Base-by-base conservation (phyloP, 2,888 invertebrate genomes). In the Melipona beecheii region DNA sequence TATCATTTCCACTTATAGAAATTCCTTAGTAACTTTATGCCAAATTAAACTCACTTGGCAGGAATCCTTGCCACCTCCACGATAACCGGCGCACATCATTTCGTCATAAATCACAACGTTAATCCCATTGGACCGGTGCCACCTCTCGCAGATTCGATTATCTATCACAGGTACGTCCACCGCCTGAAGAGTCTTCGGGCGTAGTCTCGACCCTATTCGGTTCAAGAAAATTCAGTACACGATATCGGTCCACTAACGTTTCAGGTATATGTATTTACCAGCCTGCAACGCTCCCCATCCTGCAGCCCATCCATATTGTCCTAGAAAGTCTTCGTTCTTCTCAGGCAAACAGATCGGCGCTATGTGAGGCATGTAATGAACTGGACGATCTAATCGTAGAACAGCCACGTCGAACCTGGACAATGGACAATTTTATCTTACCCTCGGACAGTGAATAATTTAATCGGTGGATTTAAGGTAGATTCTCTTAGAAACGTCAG, bases 131-230 rank as follows among this genome's bases (percentile, higher is more conserved):
- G 96, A 96, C 83, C 96, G 95, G 92, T 97, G 97, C 97, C 97
- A 97, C 78, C 96, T 92, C 93, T 97, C 97, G 93, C 96, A 97
- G 84, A 96, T 95, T 81, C 98, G 95, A 93, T 98, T 98, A 93
- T 98, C 98, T 81, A 98, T 96, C n/a, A 98, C 98, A 0, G 98
- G 98, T 85, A 98, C 98, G 92, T 98, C 98, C 17, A 98, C 98
- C 0, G 98, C 97, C 94, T 98, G 98, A 75, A 98, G 95, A 0
- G 98, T 98, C 92, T 98, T 97, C 2, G 98, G 98, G 11, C 98
- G 96, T 77, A 98, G 94, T 87, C 98, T 95, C 0, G 98, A 98
- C 74, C 98, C 98, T 89, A 96, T 65, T n/a, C 6, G 3, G 21
- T 75, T n/a, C 5, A 5, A 66, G 54, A 24, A 4, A 50, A 60